Evolutionary conservation across 1,140 invertebrate genomes (phyloP).

Genomic region (Drosophila nasuta): DNA sequence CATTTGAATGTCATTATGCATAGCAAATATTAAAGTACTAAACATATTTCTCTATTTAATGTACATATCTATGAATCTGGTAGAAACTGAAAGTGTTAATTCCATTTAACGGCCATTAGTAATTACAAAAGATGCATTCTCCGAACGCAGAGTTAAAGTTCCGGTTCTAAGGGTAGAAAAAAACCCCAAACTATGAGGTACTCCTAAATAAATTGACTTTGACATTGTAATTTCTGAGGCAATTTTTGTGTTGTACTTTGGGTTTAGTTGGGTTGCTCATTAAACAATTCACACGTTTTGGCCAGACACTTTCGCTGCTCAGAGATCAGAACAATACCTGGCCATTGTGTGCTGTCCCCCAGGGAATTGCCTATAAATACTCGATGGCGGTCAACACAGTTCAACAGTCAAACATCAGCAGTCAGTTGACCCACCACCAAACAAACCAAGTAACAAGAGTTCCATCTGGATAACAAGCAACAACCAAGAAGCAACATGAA

Average conservation of each 20-base stretch:
- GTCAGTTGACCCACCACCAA: background rate
- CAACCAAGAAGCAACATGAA: slow-evolving; percentile 50
- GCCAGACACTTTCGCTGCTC: background rate
- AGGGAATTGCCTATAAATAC: slow-evolving; percentile 54
- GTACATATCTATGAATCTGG: background rate
- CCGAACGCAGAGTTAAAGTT: background rate
- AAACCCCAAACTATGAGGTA: background rate
- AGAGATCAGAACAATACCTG: slow-evolving; percentile 53
- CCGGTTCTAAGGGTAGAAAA: slow-evolving; percentile 16
- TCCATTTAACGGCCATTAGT: slow-evolving; percentile 46
- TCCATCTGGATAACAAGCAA: background rate
- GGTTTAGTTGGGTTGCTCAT: slow-evolving; percentile 39
- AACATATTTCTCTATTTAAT: no score
- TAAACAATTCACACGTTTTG: slow-evolving; percentile 65
- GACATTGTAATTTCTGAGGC: slow-evolving; percentile 44
- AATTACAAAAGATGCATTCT: slow-evolving; percentile 38
- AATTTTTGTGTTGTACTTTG: slow-evolving; percentile 19
- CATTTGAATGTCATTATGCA: background rate
- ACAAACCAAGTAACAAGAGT: background rate
- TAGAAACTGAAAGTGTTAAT: slow-evolving; percentile 74
- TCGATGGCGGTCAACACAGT: slow-evolving; percentile 54
- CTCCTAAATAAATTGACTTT: slow-evolving; percentile 63
- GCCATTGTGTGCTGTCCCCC: slow-evolving; percentile 42
- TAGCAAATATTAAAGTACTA: background rate
- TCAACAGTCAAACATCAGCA: slow-evolving; percentile 53